Evolutionary conservation across 2,888 invertebrate species (phyloP), one percentile per base, ranked within the genome.

Genomic region (Luperina testacea): DNA sequence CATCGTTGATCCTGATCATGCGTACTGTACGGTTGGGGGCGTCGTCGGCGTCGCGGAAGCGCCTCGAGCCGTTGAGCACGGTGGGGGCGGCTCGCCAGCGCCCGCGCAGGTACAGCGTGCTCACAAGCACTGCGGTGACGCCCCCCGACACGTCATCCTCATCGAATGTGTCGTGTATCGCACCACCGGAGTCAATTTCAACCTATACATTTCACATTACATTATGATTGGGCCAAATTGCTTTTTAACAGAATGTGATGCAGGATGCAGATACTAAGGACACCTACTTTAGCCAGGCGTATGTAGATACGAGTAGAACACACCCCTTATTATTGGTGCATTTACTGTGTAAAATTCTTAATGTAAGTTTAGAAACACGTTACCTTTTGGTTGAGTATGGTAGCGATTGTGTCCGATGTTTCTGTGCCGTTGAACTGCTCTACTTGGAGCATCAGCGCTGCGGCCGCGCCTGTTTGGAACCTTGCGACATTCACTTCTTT

Each of bases 31-130:
- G 93, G 7, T 82, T 45, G n/a, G 93, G 90, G 32, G 91, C 87
- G 70, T 83, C 77, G 51, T 85, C 88, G 2, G 89, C 85, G 80
- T 95, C 94, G 57, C 83, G 91, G 83, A 97, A 97, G 17, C 87
- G 87, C 71, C 89, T 88, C 8, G 95, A 93, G 32, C 94, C 96
- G 83, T 97, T 96, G 42, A 97, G 94, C 67, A 97, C 93, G 2
- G 96, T 97, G 71, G 97, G 96, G 77, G 96, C 92, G 78, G 95
- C 90, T 3, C 95, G 94, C 97, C 97, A 97, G 24, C 93, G 92
- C 59, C 92, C 94, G 53, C 97, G 95, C 77, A 96, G 45, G 86
- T 97, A 96, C 80, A 96, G 24, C 7, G 95, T 96, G 17, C 89
- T 94, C 42, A 95, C 80, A 20, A 95, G 87, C 9, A 94, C 92